Base-by-base conservation (phyloP, 2,888 invertebrate species). In the Nemapogon koenigi region DNA sequence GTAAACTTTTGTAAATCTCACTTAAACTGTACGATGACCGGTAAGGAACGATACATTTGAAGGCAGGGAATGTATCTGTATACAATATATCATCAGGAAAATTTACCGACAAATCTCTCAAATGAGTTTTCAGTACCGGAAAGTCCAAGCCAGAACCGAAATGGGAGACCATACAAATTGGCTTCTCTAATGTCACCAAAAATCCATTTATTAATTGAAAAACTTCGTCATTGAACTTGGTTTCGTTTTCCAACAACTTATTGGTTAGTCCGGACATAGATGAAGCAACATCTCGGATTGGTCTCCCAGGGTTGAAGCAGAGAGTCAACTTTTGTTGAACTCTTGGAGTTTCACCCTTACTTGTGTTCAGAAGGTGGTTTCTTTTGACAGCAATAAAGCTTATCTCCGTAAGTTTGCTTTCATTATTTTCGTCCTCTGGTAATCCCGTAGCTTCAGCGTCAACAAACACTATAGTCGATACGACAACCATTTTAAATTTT, bases 61-160 rank as follows among this genome's bases (percentile, higher is more conserved):
- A n/a, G n/a, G n/a, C n/a, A n/a, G n/a, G 11, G 4, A 27, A 50
- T 0, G 86, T 81, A 53, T 88, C 88, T 1, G 86, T 79, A 62
- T 89, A 90, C 35, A 83, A 52, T 3, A 87, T 48, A 42, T 81
- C 78, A 3, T 70, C 62, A 1, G 76, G 57, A 16, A 89, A 60
- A 11, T 53, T 51, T 48, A 65, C 53, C 8, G 71, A 60, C 1
- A 80, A 50, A 31, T 67, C 65, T 11, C 63, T 48, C 3, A 88
- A 55, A 48, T 88, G 85, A 33, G 82, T 72, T 51, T 83, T 80
- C 1, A 94, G 58, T 44, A 94, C 82, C 0, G 90, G 91, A 62
- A 85, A 94, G 62, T 94, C 94, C 62, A 90, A 94, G 2, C 45
- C 44, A 45, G 83, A 67, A 0, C 94, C 94, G 65, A 92, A 92